phyloP scores from a whole-genome alignment of 2,797 vertebrate genomes.

The Taenioides sp. region DNA sequence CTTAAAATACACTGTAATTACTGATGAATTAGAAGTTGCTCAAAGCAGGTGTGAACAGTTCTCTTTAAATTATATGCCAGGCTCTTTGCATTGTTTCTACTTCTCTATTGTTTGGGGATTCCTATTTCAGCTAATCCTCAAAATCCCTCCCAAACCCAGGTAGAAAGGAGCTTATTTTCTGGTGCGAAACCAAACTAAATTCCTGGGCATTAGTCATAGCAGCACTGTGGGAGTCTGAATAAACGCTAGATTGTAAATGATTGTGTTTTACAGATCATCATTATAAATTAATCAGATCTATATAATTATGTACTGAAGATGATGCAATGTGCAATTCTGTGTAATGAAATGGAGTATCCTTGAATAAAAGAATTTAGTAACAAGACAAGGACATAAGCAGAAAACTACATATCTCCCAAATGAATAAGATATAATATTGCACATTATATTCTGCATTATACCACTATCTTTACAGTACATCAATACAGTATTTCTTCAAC shows the following conservation, averaged over 20 bases:
- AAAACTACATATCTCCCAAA: background rate
- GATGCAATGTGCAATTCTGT: background rate
- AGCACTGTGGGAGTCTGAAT: conserved; percentile 1
- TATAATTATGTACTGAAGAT: background rate
- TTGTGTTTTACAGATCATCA: background rate
- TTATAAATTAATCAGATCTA: background rate
- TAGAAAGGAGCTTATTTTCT: conserved; percentile 1
- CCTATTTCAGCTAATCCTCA: conserved; percentile 1
- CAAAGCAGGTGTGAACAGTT: background rate
- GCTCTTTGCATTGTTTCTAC: background rate
- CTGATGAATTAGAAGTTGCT: background rate
- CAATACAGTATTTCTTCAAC: too few species aligned
- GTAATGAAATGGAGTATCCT: background rate
- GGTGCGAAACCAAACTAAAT: background rate
- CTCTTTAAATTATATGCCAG: background rate
- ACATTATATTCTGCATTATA: too few species aligned
- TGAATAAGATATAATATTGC: too few species aligned
- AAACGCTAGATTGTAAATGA: background rate
- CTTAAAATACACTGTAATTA: background rate
- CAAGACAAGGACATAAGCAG: background rate
- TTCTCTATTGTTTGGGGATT: conserved; percentile 1
- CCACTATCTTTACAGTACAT: too few species aligned
- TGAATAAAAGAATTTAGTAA: background rate
- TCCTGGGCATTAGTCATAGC: background rate
- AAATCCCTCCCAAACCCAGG: background rate